Evolutionary conservation across 2,797 vertebrate species (phyloP).

Genomic region (Argentina silus): DNA sequence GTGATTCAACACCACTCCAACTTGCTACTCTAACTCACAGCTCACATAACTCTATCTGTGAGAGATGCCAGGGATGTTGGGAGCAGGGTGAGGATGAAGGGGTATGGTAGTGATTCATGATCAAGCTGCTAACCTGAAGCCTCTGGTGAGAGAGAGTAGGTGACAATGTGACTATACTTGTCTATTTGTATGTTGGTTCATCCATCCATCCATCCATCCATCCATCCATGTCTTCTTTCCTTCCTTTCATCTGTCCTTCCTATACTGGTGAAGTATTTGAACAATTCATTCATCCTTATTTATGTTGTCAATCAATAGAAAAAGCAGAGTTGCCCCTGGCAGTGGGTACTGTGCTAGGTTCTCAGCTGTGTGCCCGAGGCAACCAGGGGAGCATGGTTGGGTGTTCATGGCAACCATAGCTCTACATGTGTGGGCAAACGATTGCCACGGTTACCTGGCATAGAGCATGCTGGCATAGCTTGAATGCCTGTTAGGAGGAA

Average conservation of each 20-base stretch:
- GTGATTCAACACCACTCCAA: no score
- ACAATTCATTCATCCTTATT: background rate
- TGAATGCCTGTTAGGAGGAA: background rate
- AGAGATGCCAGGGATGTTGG: background rate
- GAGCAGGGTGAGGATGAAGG: background rate
- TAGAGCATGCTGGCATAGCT: background rate
- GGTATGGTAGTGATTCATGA: conserved; percentile 8
- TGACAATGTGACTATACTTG: no score
- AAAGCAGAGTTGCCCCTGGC: background rate
- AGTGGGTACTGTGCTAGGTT: conserved; percentile 26
- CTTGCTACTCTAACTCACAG: background rate
- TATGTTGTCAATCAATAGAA: conserved; percentile 31
- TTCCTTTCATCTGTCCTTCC: background rate
- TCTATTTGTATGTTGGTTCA: background rate
- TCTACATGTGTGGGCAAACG: conserved; percentile 4
- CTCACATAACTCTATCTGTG: background rate
- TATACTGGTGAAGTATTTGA: background rate
- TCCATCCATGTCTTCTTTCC: background rate
- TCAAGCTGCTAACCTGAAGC: background rate
- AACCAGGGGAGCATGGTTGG: conserved; percentile 41
- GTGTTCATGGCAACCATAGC: conserved; percentile 15
- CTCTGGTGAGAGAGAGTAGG: no score
- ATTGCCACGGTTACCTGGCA: background rate
- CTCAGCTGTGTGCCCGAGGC: conserved; percentile 43
- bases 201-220: conserved; percentile 35